Conservation (phyloP, 2,888 invertebrate species). For the Anoplius nigerrimus region DNA sequence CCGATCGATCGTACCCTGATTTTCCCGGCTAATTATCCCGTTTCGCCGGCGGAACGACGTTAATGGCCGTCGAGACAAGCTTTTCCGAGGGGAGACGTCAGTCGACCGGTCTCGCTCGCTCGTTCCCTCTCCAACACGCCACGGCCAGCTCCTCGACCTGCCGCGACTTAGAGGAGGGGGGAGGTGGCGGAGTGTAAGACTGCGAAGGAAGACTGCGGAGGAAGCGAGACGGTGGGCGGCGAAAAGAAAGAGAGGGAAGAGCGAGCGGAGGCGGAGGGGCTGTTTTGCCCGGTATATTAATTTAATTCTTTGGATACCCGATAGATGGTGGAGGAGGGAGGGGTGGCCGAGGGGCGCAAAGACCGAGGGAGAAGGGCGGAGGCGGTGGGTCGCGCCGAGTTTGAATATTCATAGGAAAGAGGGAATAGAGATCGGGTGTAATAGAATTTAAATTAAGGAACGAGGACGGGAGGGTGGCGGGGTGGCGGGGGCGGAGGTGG, state of each 20-base stretch:
- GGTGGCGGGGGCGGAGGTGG: conserved; percentile 29
- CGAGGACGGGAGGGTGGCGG: conserved; percentile 35
- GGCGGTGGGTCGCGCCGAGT: conserved; percentile 59
- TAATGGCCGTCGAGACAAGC: conserved; percentile 61
- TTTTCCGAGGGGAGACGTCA: conserved; percentile 50
- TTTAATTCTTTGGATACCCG: conserved; percentile 75
- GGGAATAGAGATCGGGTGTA: conserved; percentile 74
- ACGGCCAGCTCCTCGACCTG: conserved; percentile 46
- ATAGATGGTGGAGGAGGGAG: conserved; percentile 65
- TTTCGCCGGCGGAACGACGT: conserved; percentile 56
- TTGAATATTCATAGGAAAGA: conserved; percentile 75
- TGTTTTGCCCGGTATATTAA: conserved; percentile 73
- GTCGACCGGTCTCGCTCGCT: conserved; percentile 27
- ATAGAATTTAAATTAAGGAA: conserved; percentile 75
- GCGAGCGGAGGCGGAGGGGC: conserved; percentile 42
- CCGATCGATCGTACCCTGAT: conserved; percentile 44
- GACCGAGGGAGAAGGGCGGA: conserved; percentile 25
- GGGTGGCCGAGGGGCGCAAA: conserved; percentile 7
- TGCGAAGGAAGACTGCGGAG: conserved; percentile 38
- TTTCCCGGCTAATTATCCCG: conserved; percentile 54
- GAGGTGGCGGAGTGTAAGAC: too few relatives aligned
- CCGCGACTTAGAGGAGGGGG: conserved; percentile 26
- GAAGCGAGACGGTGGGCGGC: conserved; percentile 16
- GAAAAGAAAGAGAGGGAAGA: conserved; percentile 22
- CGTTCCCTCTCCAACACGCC: conserved; percentile 31